These are phyloP conservation scores for Eupithecia subumbrata DNA, from an alignment of 2,888 invertebrate genomes.

Conservation along the genomic window DNA sequence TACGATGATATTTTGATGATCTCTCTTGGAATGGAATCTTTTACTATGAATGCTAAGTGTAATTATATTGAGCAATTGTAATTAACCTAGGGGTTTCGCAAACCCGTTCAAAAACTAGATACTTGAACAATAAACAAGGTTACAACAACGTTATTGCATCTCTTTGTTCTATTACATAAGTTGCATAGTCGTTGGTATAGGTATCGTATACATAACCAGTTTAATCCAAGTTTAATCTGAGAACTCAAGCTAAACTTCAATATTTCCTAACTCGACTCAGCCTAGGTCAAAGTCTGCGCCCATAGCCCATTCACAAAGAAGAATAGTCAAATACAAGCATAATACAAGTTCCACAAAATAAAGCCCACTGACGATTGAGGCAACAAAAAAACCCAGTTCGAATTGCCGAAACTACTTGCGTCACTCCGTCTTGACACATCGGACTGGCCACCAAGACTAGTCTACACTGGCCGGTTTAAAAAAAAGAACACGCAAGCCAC, in stretches of 20 bases:
- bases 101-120: conserved; percentile 18
- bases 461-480: conserved; percentile 55
- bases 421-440: conserved; percentile 70
- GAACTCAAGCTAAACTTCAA: conserved; percentile 20
- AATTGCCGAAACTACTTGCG: conserved; percentile 79
- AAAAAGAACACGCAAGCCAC: conserved; percentile 55
- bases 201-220: conserved; percentile 11
- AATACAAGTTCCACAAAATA: not conserved
- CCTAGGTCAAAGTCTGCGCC: conserved; percentile 20
- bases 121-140: conserved; percentile 18
- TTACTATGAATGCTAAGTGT: not conserved
- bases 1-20: not conserved
- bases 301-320: conserved; percentile 1
- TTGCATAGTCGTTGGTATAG: not conserved
- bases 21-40: conserved; percentile 8
- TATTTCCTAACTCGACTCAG: conserved; percentile 16
- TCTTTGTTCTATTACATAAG: conserved; percentile 30
- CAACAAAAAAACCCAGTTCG: conserved; percentile 64
- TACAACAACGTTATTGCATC: conserved; percentile 22
- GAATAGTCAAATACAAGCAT: not conserved
- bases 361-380: conserved; percentile 53
- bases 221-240: conserved; percentile 8
- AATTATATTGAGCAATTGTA: conserved; percentile 6
- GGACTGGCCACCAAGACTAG: conserved; percentile 60
- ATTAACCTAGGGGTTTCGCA: conserved; percentile 21